phyloP scores from a whole-genome alignment of 2,797 vertebrate species.

The Schizopygopsis malacanthus region DNA sequence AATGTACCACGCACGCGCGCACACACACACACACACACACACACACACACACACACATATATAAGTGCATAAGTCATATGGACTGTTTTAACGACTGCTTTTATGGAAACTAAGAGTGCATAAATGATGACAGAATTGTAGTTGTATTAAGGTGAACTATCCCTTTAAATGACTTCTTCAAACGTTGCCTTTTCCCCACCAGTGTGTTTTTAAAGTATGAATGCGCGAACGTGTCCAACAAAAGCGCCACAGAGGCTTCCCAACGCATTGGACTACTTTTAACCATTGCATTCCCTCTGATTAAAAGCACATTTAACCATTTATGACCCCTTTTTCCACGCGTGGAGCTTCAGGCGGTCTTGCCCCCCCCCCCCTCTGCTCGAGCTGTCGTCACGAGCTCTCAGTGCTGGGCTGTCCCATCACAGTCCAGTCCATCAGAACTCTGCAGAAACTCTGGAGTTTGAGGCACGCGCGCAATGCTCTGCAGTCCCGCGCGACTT shows the following conservation, averaged over 20 bases:
- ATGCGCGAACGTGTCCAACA: neutral
- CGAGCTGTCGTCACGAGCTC: constrained; percentile 76
- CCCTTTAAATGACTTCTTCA: constrained; percentile 5
- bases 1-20: too few relatives aligned
- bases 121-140: neutral
- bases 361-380: constrained; percentile 43
- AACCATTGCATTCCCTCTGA: constrained; percentile 7
- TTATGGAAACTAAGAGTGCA: neutral
- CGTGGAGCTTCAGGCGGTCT: neutral
- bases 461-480: constrained; percentile 69
- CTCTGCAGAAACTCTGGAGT: constrained; percentile 71
- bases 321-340: constrained; percentile 8
- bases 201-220: neutral
- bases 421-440: constrained; percentile 75
- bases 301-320: neutral
- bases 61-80: neutral
- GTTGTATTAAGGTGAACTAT: neutral
- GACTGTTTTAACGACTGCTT: neutral
- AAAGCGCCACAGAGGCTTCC: neutral
- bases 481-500: constrained; percentile 66
- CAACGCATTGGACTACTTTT: neutral
- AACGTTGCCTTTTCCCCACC: neutral
- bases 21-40: too few relatives aligned
- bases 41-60: too few relatives aligned
- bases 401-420: constrained; percentile 77